These are phyloP conservation scores for Baccha elongata DNA, from an alignment of 2,888 invertebrate genomes.

Conservation along the genomic window DNA sequence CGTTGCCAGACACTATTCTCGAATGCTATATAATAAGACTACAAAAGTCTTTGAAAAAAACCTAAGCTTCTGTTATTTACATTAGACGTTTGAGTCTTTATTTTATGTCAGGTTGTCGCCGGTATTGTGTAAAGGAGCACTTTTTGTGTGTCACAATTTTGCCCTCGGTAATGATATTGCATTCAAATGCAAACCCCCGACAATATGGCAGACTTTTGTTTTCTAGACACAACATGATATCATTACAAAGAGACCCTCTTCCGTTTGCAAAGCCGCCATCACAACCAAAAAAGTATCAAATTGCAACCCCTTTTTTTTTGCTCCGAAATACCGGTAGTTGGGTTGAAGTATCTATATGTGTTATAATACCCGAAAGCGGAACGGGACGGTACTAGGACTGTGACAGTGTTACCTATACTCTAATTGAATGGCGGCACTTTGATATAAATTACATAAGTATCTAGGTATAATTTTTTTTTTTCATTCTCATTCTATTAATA, in stretches of 20 bases:
- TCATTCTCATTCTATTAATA: conserved; percentile 6
- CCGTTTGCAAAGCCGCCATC: not conserved
- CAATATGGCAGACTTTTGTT: conserved; percentile 31
- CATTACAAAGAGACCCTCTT: conserved; percentile 47
- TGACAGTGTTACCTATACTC: conserved; percentile 58
- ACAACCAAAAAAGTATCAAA: conserved; percentile 48
- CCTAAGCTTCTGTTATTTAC: conserved; percentile 24
- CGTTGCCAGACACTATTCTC: conserved; percentile 30
- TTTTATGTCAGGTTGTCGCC: conserved; percentile 12
- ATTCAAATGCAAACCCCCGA: conserved; percentile 43
- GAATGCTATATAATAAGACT: conserved; percentile 30
- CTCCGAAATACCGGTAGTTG: conserved; percentile 50
- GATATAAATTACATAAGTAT: no score
- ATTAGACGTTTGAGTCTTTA: conserved; percentile 28
- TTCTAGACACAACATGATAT: conserved; percentile 46
- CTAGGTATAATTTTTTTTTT: not conserved
- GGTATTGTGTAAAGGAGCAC: not conserved
- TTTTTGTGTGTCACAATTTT: conserved; percentile 62
- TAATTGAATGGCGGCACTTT: conserved; percentile 37
- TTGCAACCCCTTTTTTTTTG: conserved; percentile 23
- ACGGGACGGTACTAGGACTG: conserved; percentile 12
- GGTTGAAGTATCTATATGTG: no score
- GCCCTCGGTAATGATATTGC: conserved; percentile 63
- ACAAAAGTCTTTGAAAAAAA: conserved; percentile 29
- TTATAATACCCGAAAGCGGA: not conserved